Conservation (phyloP, 2,888 invertebrate species). For the Saturnia japonica region DNA sequence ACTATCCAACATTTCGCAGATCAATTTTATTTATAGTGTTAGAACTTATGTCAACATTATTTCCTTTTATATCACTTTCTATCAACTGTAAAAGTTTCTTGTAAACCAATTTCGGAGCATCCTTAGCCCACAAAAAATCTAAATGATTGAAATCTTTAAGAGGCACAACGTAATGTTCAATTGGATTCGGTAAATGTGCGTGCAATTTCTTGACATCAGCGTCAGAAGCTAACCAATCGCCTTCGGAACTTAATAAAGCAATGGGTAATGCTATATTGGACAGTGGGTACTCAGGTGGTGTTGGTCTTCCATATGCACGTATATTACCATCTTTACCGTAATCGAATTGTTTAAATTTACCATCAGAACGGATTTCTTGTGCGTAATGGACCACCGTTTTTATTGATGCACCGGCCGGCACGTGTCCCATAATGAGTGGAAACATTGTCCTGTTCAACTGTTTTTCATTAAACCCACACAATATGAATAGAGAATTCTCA, state of each 20-base stretch:
- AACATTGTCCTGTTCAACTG: conserved; percentile 86
- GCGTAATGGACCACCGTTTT: conserved; percentile 87
- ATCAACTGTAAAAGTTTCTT: conserved; percentile 72
- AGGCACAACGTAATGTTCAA: conserved; percentile 83
- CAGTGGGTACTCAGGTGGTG: conserved; percentile 85
- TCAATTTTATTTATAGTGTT: background rate
- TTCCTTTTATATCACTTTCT: conserved; percentile 49
- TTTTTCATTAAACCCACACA: conserved; percentile 86
- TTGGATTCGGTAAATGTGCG: conserved; percentile 75
- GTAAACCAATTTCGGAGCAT: conserved; percentile 84
- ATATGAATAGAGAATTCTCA: conserved; percentile 86
- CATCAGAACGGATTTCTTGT: conserved; percentile 80
- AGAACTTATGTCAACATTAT: background rate
- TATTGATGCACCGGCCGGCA: conserved; percentile 89
- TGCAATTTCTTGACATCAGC: conserved; percentile 83
- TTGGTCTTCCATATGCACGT: conserved; percentile 77
- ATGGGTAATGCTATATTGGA: conserved; percentile 83
- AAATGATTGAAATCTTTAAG: conserved; percentile 86
- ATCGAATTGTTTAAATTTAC: conserved; percentile 86
- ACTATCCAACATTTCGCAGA: background rate
- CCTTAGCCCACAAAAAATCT: conserved; percentile 86
- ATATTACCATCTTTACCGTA: conserved; percentile 84
- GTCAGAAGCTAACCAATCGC: conserved; percentile 88
- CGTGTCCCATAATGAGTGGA: conserved; percentile 85
- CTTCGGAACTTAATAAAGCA: conserved; percentile 85